Conservation (phyloP, 2,113 vertebrate species). For the Myrmophylax atrothorax region DNA sequence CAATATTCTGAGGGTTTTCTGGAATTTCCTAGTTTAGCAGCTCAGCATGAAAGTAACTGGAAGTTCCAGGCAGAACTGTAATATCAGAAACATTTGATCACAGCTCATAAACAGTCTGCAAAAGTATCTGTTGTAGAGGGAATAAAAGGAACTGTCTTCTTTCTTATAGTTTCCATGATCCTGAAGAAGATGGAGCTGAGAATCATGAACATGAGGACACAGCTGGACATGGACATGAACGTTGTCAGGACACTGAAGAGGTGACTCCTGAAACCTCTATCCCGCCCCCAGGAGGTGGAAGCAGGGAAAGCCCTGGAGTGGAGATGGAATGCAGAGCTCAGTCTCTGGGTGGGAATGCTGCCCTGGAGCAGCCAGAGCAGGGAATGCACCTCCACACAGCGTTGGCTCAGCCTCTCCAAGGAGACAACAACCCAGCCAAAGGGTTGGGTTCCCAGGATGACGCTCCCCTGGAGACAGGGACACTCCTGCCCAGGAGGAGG, state of each 20-base stretch:
- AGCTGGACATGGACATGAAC: accelerated
- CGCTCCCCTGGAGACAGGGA: neutral
- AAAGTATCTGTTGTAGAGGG: neutral
- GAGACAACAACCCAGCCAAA: neutral
- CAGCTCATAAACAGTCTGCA: neutral
- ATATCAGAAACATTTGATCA: neutral
- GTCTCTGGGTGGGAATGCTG: too few relatives aligned
- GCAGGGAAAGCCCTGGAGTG: neutral
- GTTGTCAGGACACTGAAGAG: neutral
- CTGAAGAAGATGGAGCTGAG: neutral
- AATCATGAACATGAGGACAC: accelerated
- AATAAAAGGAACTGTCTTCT: neutral
- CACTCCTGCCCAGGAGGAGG: neutral
- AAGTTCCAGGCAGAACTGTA: neutral
- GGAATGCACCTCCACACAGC: accelerated
- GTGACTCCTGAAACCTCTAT: neutral
- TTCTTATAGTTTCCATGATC: neutral
- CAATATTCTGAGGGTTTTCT: neutral
- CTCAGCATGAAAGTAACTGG: neutral
- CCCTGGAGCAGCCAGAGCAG: accelerated
- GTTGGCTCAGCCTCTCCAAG: neutral
- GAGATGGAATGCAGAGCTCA: neutral
- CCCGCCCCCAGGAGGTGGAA: neutral
- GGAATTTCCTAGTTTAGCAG: neutral
- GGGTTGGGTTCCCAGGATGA: neutral